These are phyloP conservation scores for Netelia virgata DNA, from an alignment of 2,888 invertebrate genomes.

Conservation along the genomic window DNA sequence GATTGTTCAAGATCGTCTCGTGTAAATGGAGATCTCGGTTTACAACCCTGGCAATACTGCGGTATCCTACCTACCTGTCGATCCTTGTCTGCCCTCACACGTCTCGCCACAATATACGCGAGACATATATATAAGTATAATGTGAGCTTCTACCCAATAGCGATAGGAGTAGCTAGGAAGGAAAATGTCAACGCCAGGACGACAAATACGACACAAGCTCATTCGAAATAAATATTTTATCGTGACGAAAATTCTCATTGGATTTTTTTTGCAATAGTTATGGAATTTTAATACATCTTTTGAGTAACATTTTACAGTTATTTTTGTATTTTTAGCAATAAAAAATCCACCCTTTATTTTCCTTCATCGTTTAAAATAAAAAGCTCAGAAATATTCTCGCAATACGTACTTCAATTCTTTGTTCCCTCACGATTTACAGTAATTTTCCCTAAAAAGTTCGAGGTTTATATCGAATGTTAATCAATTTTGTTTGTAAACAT, in stretches of 20 bases:
- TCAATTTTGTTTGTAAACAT: no score
- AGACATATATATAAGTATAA: not conserved
- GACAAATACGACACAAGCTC: not conserved
- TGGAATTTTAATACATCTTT: no score
- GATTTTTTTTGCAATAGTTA: not conserved
- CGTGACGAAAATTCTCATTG: not conserved
- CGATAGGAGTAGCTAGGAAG: not conserved
- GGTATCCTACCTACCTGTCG: conserved; percentile 4
- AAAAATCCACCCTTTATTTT: no score
- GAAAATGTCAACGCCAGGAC: not conserved
- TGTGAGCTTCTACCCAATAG: not conserved
- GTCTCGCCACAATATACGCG: not conserved
- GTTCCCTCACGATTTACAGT: no score
- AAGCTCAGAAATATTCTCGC: no score
- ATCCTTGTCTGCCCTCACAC: not conserved
- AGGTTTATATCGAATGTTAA: no score
- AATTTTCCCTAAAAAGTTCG: no score
- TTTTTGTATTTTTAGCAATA: no score
- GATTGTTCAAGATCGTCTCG: conserved; percentile 56
- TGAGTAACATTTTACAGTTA: no score
- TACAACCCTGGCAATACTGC: conserved; percentile 34
- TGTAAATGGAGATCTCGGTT: conserved; percentile 51
- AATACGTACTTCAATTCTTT: no score
- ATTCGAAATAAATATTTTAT: not conserved
- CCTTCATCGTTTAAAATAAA: no score